Evolutionary conservation across 2,113 vertebrate genomes (phyloP).

Genomic region (Siphamia tubifer): DNA sequence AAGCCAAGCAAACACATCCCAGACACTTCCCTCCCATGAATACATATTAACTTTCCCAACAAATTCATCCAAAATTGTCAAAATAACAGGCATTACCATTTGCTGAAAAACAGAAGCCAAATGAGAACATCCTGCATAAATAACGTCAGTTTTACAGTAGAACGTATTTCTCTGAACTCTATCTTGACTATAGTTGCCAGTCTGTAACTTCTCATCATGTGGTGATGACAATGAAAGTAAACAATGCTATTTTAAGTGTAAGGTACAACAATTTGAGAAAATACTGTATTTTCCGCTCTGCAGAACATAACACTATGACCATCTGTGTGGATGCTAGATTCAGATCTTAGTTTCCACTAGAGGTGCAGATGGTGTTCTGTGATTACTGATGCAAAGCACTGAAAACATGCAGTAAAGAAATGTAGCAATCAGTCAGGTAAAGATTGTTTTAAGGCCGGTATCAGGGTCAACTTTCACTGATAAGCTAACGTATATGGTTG

Average conservation of each 20-base stretch:
- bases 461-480: no score
- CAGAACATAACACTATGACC: conserved; percentile 1
- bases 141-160: not conserved
- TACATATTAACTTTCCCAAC: not conserved
- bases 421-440: not conserved
- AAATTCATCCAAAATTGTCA: not conserved
- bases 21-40: not conserved
- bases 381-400: not conserved
- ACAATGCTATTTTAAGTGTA: conserved; percentile 16
- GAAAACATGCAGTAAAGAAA: not conserved
- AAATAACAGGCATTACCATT: not conserved
- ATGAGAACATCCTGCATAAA: not conserved
- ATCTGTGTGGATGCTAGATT: conserved; percentile 26
- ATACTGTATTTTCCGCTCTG: conserved; percentile 36
- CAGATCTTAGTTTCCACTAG: conserved; percentile 4
- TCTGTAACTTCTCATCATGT: conserved; percentile 13
- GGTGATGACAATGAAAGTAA: conserved; percentile 15
- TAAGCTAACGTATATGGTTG: no score
- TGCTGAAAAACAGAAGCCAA: not conserved
- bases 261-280: conserved; percentile 32
- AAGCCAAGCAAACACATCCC: not conserved
- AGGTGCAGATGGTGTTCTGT: conserved; percentile 21
- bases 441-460: no score
- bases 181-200: not conserved
- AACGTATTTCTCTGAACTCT: not conserved